Evolutionary conservation across 2,113 vertebrate species (phyloP).

Genomic region (Catagonus wagneri): DNA sequence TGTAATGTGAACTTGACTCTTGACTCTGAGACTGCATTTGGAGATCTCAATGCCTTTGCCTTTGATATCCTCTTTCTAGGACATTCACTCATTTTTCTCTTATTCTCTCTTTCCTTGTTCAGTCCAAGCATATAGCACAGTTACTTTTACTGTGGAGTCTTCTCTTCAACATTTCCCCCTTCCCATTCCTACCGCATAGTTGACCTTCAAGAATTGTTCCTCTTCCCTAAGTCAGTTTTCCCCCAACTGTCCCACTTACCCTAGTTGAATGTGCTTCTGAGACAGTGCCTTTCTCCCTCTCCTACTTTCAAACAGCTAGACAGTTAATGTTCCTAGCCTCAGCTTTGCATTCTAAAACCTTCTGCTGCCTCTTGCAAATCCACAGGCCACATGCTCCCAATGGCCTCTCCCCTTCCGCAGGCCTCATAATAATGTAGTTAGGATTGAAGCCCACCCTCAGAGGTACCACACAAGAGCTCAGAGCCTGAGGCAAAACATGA

Average conservation of each 20-base stretch:
- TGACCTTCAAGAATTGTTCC: neutral
- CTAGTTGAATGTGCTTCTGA: neutral
- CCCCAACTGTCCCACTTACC: neutral
- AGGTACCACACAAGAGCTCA: neutral
- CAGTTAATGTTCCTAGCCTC: neutral
- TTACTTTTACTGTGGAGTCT: neutral
- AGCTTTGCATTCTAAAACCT: neutral
- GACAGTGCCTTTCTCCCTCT: neutral
- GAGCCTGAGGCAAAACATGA: neutral
- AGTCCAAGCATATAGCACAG: neutral
- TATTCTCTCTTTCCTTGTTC: neutral
- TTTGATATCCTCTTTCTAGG: neutral
- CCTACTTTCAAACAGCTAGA: neutral
- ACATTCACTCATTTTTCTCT: neutral
- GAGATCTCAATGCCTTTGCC: neutral
- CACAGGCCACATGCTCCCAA: neutral
- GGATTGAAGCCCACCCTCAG: neutral
- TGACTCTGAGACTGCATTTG: neutral
- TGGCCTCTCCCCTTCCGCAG: neutral
- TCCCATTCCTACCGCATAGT: neutral
- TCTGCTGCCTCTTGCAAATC: neutral
- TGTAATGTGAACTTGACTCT: neutral
- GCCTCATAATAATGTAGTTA: slow-evolving; percentile 7
- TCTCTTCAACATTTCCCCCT: neutral
- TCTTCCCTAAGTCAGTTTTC: neutral